Conservation (phyloP, 2,113 vertebrate species). For the Meles meles region DNA sequence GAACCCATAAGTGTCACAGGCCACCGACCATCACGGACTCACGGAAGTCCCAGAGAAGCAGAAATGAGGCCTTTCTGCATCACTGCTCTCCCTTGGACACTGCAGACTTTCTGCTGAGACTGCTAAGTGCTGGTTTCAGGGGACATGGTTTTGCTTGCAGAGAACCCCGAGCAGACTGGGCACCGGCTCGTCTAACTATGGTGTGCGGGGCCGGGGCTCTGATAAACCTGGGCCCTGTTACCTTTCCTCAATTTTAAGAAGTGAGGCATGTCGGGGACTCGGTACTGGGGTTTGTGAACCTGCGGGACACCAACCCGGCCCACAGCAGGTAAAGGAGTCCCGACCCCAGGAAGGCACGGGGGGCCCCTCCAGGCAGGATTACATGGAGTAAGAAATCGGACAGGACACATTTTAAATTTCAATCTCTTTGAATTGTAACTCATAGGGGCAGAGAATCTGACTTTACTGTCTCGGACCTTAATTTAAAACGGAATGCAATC, state of each 20-base stretch:
- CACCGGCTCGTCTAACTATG: accelerated
- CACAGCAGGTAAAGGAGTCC: neutral
- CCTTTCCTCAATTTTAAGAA: neutral
- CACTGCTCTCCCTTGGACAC: neutral
- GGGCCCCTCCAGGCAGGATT: neutral
- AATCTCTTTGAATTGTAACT: neutral
- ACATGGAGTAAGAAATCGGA: neutral
- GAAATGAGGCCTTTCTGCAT: neutral
- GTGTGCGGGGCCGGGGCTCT: accelerated
- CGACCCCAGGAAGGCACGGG: accelerated
- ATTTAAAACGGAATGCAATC: conserved; percentile 57
- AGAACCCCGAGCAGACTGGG: neutral
- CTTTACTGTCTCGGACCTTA: conserved; percentile 17
- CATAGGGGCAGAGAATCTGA: neutral
- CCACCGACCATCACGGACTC: neutral
- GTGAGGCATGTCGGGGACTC: neutral
- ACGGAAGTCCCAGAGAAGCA: neutral
- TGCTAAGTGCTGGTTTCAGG: neutral
- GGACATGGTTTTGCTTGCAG: accelerated
- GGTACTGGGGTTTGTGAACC: neutral
- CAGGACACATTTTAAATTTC: neutral
- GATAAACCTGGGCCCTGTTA: neutral
- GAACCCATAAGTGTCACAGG: neutral
- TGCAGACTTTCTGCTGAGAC: neutral
- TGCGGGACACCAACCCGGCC: accelerated